These are phyloP conservation scores for Tylochromis polylepis DNA, from an alignment of 2,113 vertebrate species.

Conservation along the genomic window DNA sequence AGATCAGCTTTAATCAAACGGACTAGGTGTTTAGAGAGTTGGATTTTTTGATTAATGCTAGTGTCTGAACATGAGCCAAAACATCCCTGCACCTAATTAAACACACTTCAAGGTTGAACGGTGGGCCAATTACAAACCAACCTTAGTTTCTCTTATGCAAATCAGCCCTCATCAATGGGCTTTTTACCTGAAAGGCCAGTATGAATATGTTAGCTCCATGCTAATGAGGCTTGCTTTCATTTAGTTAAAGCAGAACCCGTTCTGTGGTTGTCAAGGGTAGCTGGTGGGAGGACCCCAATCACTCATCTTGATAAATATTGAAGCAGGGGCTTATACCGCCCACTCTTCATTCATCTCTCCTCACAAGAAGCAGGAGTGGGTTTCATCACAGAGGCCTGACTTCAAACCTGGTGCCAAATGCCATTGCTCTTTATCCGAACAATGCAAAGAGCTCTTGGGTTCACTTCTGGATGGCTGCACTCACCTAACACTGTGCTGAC, in stretches of 20 bases:
- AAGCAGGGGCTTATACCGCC: constrained; percentile 43
- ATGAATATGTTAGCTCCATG: constrained; percentile 60
- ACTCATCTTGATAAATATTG: constrained; percentile 63
- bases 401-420: constrained; percentile 61
- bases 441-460: constrained; percentile 34
- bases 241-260: constrained; percentile 12
- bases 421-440: constrained; percentile 39
- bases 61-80: constrained; percentile 35
- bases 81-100: constrained; percentile 46
- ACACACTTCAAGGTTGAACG: constrained; percentile 37
- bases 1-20: not conserved
- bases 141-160: constrained; percentile 35
- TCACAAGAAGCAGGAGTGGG: constrained; percentile 47
- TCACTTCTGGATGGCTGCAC: constrained; percentile 60
- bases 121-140: constrained; percentile 36
- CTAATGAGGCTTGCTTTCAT: constrained; percentile 43
- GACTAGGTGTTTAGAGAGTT: not conserved
- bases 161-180: constrained; percentile 32
- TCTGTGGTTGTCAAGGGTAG: constrained; percentile 58
- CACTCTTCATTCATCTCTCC: constrained; percentile 33
- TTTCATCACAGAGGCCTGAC: constrained; percentile 47
- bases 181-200: constrained; percentile 30
- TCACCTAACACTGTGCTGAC: constrained; percentile 31
- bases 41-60: constrained; percentile 1
- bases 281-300: constrained; percentile 37